phyloP scores from a whole-genome alignment of 2,888 invertebrate species.

The Apodemia zela region DNA sequence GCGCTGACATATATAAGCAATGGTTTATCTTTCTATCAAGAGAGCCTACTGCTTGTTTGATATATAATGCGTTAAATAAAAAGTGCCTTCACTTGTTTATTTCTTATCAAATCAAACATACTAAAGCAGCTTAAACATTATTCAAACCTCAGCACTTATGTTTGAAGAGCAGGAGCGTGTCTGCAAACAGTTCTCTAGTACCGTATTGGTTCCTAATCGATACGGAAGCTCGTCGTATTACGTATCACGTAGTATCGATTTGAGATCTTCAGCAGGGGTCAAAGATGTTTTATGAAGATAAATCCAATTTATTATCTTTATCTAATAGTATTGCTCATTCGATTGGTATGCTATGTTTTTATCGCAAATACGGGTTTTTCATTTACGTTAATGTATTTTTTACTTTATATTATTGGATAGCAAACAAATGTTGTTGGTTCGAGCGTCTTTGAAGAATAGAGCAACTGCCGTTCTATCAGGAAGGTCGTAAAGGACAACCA shows the following conservation, averaged over 20 bases:
- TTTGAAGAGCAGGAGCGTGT: conserved; percentile 8
- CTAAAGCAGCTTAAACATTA: conserved; percentile 9
- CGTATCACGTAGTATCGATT: conserved; percentile 52
- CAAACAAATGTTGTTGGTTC: too few species aligned
- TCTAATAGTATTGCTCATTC: conserved; percentile 26
- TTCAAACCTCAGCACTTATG: conserved; percentile 15
- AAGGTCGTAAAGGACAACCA: too few species aligned
- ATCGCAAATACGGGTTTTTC: background rate
- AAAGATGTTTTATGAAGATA: background rate
- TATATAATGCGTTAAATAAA: too few species aligned
- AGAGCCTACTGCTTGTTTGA: too few species aligned
- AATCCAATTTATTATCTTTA: background rate
- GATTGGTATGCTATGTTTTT: background rate
- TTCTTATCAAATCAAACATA: background rate
- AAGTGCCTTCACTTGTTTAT: too few species aligned
- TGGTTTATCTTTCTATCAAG: too few species aligned
- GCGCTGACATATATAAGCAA: too few species aligned
- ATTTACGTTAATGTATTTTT: background rate
- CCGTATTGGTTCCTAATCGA: conserved; percentile 14
- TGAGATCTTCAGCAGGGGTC: conserved; percentile 43
- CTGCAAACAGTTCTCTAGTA: conserved; percentile 7
- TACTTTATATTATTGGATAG: too few species aligned
- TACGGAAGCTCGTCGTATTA: conserved; percentile 12
- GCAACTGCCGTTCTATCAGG: too few species aligned
- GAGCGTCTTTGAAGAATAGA: too few species aligned